Evolutionary conservation across 2,113 vertebrate genomes (phyloP), one percentile per base, ranked within the genome.

Genomic region (Taurulus bubalis): DNA sequence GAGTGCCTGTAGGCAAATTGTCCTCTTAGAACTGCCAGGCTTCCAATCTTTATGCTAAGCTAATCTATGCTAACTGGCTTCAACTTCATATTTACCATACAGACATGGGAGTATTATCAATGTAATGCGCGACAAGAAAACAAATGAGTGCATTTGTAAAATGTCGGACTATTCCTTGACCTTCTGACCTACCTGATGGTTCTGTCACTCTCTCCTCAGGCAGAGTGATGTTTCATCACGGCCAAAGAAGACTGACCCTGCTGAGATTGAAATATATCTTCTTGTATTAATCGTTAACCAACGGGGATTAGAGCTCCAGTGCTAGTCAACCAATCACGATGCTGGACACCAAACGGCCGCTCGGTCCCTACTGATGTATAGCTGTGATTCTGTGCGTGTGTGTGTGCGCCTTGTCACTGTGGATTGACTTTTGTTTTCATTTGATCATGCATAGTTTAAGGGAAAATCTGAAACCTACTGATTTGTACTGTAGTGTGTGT

Each of bases 331-430:
- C 85, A 88, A 91, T 94, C 90, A 84, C 42, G 26, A 93, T 92
- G 91, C 91, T 91, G 91, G 93, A 93, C 90, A 91, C 88, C 87
- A 90, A 92, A 91, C 9, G 77, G 59, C 83, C 77, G 15, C 65
- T 11, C 56, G 84, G 80, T 83, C 83, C 67, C 89, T 89, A 89
- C 90, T 91, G 90, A 91, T 91, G 86, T 83, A 83, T 86, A 84
- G 83, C 85, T 89, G 88, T 91, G 86, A 90, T 90, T 92, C 82
- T 90, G 82, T 91, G 84, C 85, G 82, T 85, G 84, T 89, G 82
- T 91, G 83, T 85, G 82, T 86, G 84, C 74, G 75, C 91, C 84
- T 85, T 81, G 83, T 87, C 89, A 87, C 90, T 91, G 93, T 92
- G 86, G 80, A 85, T 89, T 87, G 80, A 49, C 59, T 77, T 90